Evolutionary conservation across 1,140 invertebrate genomes (phyloP).

Genomic region (Euglossa dilemma): DNA sequence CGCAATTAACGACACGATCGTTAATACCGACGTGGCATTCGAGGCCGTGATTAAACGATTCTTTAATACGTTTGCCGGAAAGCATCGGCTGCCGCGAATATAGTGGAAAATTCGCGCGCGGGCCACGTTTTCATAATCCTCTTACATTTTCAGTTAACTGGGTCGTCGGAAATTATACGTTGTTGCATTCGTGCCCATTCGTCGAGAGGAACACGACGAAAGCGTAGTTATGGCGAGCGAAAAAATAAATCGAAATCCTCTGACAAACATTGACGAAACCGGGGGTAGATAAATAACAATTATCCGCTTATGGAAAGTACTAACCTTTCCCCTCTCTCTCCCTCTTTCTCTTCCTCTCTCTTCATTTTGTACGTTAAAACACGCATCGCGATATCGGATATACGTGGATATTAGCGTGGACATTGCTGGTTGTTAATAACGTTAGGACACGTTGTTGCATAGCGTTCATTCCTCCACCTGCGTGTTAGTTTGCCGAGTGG

Average conservation of each 20-base stretch:
- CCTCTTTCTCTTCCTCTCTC: neutral
- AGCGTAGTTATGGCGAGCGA: neutral
- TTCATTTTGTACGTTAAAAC: neutral
- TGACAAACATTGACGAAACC: constrained; percentile 18
- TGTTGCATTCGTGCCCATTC: constrained; percentile 33
- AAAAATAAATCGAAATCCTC: constrained; percentile 26
- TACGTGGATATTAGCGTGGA: neutral
- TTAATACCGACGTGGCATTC: neutral
- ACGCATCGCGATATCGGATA: neutral
- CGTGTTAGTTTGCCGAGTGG: neutral
- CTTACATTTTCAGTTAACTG: constrained; percentile 66
- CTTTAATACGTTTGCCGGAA: neutral
- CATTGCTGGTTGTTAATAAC: neutral
- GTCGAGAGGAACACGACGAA: neutral
- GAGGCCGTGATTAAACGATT: neutral
- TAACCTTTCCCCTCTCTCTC: neutral
- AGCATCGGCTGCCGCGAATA: neutral
- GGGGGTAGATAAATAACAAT: neutral
- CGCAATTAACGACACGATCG: neutral
- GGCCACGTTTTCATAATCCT: constrained; percentile 62
- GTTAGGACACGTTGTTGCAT: neutral
- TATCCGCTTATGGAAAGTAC: constrained; percentile 19
- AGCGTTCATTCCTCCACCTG: neutral
- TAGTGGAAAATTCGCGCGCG: constrained; percentile 15
- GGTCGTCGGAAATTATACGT: constrained; percentile 62